Conservation (phyloP, 2,888 invertebrate species). For the Macrophya alboannulata region DNA sequence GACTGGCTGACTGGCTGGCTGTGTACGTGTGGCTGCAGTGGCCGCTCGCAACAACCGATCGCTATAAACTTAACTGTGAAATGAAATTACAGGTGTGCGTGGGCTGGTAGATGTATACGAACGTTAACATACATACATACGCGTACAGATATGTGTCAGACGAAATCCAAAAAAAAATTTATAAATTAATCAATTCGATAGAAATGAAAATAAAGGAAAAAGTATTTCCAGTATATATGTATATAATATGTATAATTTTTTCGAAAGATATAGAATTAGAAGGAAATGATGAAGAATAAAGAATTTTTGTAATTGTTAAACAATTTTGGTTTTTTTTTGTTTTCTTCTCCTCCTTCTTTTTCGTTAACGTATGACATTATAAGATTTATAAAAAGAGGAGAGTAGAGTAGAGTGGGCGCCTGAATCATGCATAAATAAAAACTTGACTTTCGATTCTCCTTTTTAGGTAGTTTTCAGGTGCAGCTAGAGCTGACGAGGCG, state of each 20-base stretch:
- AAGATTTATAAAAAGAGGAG: neutral
- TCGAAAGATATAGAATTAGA: no score
- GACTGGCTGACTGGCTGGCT: no score
- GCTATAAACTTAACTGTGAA: conserved; percentile 8
- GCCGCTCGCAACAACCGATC: neutral
- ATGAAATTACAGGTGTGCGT: conserved; percentile 2
- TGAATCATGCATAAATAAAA: conserved; percentile 57
- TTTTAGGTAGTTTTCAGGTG: conserved; percentile 50
- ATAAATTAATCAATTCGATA: no score
- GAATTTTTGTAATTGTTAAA: no score
- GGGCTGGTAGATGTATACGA: neutral
- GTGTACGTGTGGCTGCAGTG: no score
- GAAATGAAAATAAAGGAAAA: no score
- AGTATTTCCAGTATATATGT: no score
- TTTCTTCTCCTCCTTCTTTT: neutral
- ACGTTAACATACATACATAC: neutral
- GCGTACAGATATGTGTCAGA: neutral
- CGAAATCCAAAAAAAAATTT: neutral
- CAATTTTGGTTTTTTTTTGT: neutral
- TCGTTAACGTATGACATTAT: neutral
- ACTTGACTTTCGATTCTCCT: conserved; percentile 53
- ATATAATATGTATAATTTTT: no score
- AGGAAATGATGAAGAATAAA: no score
- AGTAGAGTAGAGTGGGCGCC: neutral
- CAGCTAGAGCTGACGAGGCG: neutral